A percentile compares a stretch with the other conserved stretches of the same genome.
These are phyloP conservation scores for Drosophila demipolita DNA, from an alignment of 2,888 invertebrate genomes.

Conservation along the genomic window DNA sequence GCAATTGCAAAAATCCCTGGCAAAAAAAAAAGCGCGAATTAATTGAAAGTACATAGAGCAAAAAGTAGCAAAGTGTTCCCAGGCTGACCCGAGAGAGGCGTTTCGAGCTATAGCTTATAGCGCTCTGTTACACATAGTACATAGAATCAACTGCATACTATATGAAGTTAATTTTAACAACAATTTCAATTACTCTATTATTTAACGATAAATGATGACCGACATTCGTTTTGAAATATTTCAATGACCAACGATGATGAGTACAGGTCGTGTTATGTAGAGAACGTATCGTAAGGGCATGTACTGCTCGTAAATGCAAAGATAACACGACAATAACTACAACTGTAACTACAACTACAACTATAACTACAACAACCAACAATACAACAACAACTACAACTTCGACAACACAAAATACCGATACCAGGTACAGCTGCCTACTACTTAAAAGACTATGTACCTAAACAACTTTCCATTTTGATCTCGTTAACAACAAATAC, in stretches of 20 bases:
- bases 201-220: slow-evolving; percentile 42
- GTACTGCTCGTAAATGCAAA: slow-evolving; percentile 74
- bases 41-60: not conserved
- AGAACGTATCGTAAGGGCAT: slow-evolving; percentile 82
- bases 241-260: slow-evolving; percentile 52
- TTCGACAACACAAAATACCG: slow-evolving; percentile 77
- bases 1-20: slow-evolving; percentile 1
- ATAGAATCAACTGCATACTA: not conserved
- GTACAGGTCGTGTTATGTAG: slow-evolving; percentile 84
- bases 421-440: slow-evolving; percentile 79
- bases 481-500: slow-evolving; percentile 61
- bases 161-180: slow-evolving; percentile 21
- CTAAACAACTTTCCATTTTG: slow-evolving; percentile 71
- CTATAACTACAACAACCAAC: slow-evolving; percentile 29
- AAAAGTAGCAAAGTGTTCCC: slow-evolving; percentile 11
- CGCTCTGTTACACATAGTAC: not conserved
- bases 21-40: not conserved
- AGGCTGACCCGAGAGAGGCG: slow-evolving; percentile 8
- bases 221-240: slow-evolving; percentile 26
- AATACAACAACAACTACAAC: slow-evolving; percentile 63
- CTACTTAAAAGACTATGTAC: slow-evolving; percentile 52
- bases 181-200: slow-evolving; percentile 39
- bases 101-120: slow-evolving; percentile 6
- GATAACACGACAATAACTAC: slow-evolving; percentile 77
- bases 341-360: slow-evolving; percentile 54